Percentiles rank a stretch among this genome's conserved stretches.
phyloP scores from a whole-genome alignment of 2,113 vertebrate genomes.

The Microcebus tavaratra region DNA sequence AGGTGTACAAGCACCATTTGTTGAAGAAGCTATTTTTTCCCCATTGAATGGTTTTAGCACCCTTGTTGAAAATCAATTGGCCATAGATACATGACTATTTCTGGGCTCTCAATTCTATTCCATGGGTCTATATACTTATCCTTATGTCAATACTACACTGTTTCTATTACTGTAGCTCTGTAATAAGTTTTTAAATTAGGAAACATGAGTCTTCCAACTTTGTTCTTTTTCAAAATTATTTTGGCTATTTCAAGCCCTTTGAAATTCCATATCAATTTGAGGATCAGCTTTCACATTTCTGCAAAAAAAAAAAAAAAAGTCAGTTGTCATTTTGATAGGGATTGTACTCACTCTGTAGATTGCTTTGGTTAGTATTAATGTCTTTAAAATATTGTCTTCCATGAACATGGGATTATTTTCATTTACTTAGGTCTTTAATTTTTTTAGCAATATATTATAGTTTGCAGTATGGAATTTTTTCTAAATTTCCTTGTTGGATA shows the following conservation, averaged over 20 bases:
- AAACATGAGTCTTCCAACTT: not conserved
- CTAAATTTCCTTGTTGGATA: not conserved
- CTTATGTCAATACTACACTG: not conserved
- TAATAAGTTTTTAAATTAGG: not conserved
- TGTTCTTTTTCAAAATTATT: not conserved
- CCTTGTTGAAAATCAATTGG: not conserved
- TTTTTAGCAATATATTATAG: not conserved
- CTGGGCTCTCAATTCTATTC: not conserved
- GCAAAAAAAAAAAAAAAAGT: not conserved
- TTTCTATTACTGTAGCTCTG: not conserved
- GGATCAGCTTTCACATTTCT: not conserved
- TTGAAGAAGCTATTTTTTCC: not conserved
- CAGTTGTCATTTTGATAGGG: not conserved
- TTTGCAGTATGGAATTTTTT: not conserved
- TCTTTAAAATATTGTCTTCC: not conserved
- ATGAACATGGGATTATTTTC: not conserved
- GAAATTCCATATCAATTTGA: not conserved
- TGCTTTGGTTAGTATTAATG: not conserved
- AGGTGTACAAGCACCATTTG: not conserved
- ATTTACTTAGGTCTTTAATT: not conserved
- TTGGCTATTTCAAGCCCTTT: not conserved
- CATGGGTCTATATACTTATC: not conserved
- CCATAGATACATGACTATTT: not conserved
- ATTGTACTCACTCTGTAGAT: not conserved
- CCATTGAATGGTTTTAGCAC: not conserved